Conservation (phyloP, 2,113 vertebrate genomes). For the Tympanuchus pallidicinctus region DNA sequence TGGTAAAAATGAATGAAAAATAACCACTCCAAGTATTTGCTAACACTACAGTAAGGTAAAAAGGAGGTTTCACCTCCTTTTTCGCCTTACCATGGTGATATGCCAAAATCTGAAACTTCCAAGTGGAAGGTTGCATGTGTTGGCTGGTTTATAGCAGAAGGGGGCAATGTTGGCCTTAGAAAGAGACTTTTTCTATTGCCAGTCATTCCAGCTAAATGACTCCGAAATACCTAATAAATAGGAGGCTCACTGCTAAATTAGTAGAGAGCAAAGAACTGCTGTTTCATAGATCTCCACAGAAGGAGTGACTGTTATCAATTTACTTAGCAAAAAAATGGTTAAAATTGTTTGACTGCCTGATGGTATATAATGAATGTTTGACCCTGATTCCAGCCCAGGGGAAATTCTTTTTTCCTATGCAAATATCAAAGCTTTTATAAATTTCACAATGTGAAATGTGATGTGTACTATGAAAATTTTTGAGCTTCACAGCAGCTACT, state of each 20-base stretch:
- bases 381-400: neutral
- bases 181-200: neutral
- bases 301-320: neutral
- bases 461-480: neutral
- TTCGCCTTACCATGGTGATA: neutral
- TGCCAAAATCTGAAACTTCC: fast-evolving
- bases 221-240: neutral
- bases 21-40: neutral
- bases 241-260: neutral
- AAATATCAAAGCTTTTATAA: neutral
- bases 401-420: neutral
- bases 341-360: neutral
- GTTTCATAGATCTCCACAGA: neutral
- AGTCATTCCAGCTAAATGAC: neutral
- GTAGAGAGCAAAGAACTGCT: neutral
- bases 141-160: conserved; percentile 26
- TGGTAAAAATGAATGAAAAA: fast-evolving
- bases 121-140: neutral
- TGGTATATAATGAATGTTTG: neutral
- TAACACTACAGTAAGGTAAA: neutral
- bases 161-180: conserved; percentile 52
- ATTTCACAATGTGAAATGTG: neutral
- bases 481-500: neutral
- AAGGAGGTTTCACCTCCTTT: neutral
- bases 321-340: neutral